A percentile compares a stretch with the other conserved stretches of the same genome.
Evolutionary conservation across 2,797 vertebrate genomes (phyloP).

Genomic region (Sparidentex hasta): DNA sequence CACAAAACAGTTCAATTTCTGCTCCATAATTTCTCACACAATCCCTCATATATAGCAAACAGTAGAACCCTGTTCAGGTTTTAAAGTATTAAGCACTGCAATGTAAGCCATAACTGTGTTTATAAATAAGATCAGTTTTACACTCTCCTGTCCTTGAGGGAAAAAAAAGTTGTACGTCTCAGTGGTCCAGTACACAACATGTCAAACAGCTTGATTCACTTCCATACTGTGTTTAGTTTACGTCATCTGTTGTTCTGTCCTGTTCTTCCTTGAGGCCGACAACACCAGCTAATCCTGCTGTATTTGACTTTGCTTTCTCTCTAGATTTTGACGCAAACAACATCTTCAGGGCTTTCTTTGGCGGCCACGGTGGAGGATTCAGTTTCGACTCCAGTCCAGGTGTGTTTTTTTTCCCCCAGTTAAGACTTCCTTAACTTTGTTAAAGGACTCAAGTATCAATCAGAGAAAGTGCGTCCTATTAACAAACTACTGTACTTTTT

Average conservation of each 20-base stretch:
- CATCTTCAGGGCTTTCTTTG: conserved; percentile 98
- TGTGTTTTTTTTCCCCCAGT: conserved; percentile 35
- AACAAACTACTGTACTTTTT: conserved; percentile 15
- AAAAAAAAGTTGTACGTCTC: too few relatives aligned
- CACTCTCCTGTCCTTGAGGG: too few relatives aligned
- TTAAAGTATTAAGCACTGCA: too few relatives aligned
- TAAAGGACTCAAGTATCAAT: background rate
- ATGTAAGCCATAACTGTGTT: too few relatives aligned
- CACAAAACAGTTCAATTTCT: too few relatives aligned
- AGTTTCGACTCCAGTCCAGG: conserved; percentile 91
- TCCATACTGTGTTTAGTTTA: background rate
- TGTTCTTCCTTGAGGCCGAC: background rate
- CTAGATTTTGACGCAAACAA: conserved; percentile 97
- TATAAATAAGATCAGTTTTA: too few relatives aligned
- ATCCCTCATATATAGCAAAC: too few relatives aligned
- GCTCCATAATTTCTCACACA: too few relatives aligned
- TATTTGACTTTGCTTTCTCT: conserved; percentile 22
- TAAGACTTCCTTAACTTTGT: background rate
- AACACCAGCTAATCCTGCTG: background rate
- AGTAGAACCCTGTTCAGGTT: too few relatives aligned
- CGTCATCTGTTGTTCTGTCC: background rate
- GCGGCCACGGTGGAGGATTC: conserved; percentile 90
- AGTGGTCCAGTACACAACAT: background rate
- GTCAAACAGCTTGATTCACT: background rate
- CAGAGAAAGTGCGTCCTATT: background rate